These are phyloP conservation scores for Menura novaehollandiae DNA, from an alignment of 2,113 vertebrate genomes.

Conservation along the genomic window DNA sequence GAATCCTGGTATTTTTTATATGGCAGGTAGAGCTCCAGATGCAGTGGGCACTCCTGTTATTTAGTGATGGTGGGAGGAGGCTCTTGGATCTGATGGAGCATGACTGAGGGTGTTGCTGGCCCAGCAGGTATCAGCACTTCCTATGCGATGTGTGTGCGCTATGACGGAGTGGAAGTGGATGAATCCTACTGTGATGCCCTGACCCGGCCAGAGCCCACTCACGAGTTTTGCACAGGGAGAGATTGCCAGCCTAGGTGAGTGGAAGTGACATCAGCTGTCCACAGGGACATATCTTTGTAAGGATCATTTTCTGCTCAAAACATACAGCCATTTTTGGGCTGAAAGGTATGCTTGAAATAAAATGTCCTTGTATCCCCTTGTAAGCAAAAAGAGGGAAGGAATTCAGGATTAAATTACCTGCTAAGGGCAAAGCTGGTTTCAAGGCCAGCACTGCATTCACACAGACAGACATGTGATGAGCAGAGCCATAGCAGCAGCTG, in stretches of 20 bases:
- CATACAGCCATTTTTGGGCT: background rate
- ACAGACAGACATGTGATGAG: rapidly evolving
- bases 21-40: background rate
- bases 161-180: conserved; percentile 84
- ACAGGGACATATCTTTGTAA: background rate
- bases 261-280: background rate
- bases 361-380: no score
- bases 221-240: conserved; percentile 85
- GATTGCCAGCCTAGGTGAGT: conserved; percentile 85
- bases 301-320: background rate
- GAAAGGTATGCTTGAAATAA: background rate
- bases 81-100: background rate
- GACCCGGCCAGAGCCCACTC: conserved; percentile 83
- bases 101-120: background rate
- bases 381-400: background rate
- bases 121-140: conserved; percentile 80
- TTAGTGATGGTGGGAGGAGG: background rate
- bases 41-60: background rate
- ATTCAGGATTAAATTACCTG: background rate
- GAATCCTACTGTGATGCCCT: conserved; percentile 83
- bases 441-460: background rate
- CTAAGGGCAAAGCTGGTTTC: background rate
- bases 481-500: background rate
- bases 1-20: background rate
- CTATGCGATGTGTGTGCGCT: conserved; percentile 82